Evolutionary conservation across 64 coral and sea anemone species (phyloP).

Genomic region (Pachyseris speciosa): DNA sequence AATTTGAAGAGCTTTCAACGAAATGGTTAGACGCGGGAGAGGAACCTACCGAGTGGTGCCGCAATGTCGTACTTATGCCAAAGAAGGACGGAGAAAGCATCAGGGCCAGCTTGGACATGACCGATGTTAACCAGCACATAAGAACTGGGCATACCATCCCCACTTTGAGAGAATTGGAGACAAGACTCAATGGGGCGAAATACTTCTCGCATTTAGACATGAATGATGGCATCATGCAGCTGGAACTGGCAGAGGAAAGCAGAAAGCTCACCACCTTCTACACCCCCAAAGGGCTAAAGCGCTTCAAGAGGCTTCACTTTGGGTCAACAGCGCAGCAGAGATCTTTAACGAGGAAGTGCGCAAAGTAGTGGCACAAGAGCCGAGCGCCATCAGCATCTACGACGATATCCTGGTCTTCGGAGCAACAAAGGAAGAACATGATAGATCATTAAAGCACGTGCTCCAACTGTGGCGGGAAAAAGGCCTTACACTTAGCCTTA

Average conservation of each 20-base stretch:
- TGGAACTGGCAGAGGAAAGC: conserved; percentile 30
- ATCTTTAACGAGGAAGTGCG: conserved; percentile 49
- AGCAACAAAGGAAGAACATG: background rate
- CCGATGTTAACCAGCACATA: conserved; percentile 36
- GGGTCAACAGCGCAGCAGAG: conserved; percentile 55
- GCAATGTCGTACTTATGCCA: conserved; percentile 41
- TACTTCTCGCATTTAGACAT: conserved; percentile 54
- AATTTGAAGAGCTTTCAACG: background rate
- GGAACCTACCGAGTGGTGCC: conserved; percentile 46
- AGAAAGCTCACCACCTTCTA: conserved; percentile 58
- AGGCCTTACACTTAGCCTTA: conserved; percentile 29
- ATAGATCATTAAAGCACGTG: conserved; percentile 22
- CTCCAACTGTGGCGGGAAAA: conserved; percentile 42
- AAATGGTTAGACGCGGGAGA: conserved; percentile 43
- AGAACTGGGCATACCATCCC: conserved; percentile 40
- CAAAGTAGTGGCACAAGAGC: conserved; percentile 26
- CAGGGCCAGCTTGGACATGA: conserved; percentile 44
- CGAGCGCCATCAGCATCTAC: conserved; percentile 36
- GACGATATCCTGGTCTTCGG: conserved; percentile 27
- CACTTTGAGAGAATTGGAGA: background rate
- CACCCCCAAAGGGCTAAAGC: conserved; percentile 31
- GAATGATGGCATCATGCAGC: conserved; percentile 50
- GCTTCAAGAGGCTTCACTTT: conserved; percentile 55
- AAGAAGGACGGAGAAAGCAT: conserved; percentile 57
- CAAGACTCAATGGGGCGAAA: conserved; percentile 54